Conservation (phyloP, 2,113 vertebrate species). For the Cacatua alba region DNA sequence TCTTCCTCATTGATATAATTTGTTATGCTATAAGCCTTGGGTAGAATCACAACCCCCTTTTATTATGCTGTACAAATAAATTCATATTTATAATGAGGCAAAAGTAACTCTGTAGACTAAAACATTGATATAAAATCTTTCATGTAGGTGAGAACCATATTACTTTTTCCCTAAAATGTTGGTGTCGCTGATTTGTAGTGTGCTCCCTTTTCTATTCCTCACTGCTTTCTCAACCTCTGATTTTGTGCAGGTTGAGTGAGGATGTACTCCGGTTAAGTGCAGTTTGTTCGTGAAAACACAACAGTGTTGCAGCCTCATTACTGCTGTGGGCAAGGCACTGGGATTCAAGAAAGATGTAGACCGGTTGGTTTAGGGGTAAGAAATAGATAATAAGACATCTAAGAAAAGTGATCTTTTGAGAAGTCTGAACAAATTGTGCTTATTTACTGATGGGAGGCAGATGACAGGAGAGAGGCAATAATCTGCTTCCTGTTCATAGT, state of each 20-base stretch:
- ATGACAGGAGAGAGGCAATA: not conserved
- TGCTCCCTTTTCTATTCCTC: not conserved
- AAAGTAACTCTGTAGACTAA: not conserved
- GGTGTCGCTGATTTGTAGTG: not conserved
- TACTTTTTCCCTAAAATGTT: not conserved
- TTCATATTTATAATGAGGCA: not conserved
- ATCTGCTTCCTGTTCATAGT: not conserved
- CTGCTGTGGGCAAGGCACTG: not conserved
- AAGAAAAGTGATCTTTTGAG: not conserved
- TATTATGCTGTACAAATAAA: not conserved
- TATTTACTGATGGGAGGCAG: not conserved
- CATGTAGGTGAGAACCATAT: not conserved
- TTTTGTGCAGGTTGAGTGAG: not conserved
- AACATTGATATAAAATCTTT: not conserved
- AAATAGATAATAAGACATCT: not conserved
- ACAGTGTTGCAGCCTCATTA: not conserved
- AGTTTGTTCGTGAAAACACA: not conserved
- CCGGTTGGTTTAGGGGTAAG: not conserved
- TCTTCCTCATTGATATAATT: not conserved
- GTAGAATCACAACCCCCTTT: not conserved
- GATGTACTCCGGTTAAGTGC: not conserved
- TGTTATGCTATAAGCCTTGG: not conserved
- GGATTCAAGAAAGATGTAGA: not conserved
- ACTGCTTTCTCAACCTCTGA: not conserved
- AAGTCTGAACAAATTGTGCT: fast-evolving